Conservation (phyloP, 2,888 invertebrate species). For the Tipula lateralis region DNA sequence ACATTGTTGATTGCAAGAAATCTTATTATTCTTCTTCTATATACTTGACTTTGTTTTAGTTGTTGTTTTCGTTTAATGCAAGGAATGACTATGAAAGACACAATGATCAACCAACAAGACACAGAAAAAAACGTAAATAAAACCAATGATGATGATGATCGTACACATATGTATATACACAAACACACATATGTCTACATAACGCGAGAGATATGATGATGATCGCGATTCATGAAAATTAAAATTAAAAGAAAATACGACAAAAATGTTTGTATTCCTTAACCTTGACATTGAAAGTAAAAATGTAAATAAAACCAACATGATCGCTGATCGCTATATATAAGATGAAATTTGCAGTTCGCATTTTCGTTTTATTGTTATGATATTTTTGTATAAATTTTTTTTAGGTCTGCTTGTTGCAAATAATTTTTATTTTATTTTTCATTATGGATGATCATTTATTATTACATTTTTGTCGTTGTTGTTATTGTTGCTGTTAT, state of each 20-base stretch:
- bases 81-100: not conserved
- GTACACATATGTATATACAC: not conserved
- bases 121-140: not conserved
- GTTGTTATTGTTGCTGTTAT: too few relatives aligned
- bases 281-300: constrained; percentile 24
- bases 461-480: constrained; percentile 12
- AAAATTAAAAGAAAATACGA: constrained; percentile 11
- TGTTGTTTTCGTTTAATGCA: not conserved
- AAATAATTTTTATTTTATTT: not conserved
- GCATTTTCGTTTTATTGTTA: constrained; percentile 11
- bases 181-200: not conserved
- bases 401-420: constrained; percentile 9
- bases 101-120: not conserved
- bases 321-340: constrained; percentile 3
- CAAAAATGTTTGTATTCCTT: constrained; percentile 11
- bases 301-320: constrained; percentile 24
- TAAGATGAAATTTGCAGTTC: constrained; percentile 15
- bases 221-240: constrained; percentile 24
- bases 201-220: not conserved
- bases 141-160: not conserved
- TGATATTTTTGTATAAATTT: constrained; percentile 2
- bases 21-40: not conserved
- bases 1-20: not conserved
- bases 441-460: not conserved
- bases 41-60: not conserved